Evolutionary conservation across 2,113 vertebrate species (phyloP), one percentile per base, ranked within the genome.

Genomic region (Tilapia sparmanii): DNA sequence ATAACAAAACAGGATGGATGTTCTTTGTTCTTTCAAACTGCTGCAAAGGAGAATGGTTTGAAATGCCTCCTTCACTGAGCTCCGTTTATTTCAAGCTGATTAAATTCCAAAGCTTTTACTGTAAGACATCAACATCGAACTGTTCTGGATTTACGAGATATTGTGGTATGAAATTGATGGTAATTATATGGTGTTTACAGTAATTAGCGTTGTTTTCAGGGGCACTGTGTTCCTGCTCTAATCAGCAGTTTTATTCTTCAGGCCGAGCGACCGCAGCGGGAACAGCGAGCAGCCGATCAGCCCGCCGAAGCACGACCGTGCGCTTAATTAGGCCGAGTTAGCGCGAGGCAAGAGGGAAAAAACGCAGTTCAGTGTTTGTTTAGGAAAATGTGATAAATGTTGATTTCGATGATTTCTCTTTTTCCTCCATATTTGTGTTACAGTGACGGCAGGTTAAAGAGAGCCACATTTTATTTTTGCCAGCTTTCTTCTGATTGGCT

Each of bases 391-490:
- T 42, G 5, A 10, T 42, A 10, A 24, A 71, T 71, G 12, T 42
- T 15, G 12, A n/a, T 76, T 19, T 76, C 15, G 11, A 0, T 47
- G 15, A n/a, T n/a, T n/a, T n/a, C 40, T 29, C 5, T 12, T 78
- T 47, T 5, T 8, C 26, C 71, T 78, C 16, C 42, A 4, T 0
- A 19, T 42, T 71, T 22, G 19, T 42, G 66, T 6, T 40, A 71
- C 13, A 2, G 1, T 47, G 22, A 50, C 16, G 0, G 42, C 71
- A 50, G 40, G 0, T 50, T 78, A 5, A 1, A 78, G 16, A 78
- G 10, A 0, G 16, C 4, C 0, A 19, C 6, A 10, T 47, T 47
- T 76, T 76, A 76, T 18, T 76, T 29, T 19, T 50, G 24, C 40
- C 16, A 50, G 26, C 24, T 16, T 78, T 38, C 61, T 45, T 29